Evolutionary conservation across 2,797 vertebrate species (phyloP).

Genomic region (Malurus leucopterus): DNA sequence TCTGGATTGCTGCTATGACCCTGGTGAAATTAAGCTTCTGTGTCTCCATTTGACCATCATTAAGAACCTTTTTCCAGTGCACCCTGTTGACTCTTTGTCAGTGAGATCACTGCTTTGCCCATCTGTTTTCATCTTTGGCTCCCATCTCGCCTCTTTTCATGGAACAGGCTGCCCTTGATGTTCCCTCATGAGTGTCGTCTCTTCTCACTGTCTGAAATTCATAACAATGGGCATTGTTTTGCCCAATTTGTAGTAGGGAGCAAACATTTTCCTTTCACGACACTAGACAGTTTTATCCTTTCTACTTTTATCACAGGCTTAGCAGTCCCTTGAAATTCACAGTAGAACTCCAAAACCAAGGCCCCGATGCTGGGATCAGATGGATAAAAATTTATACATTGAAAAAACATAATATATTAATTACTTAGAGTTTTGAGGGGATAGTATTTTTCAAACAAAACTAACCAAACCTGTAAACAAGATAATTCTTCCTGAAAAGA

Average conservation of each 20-base stretch:
- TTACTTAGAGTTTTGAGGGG: not conserved
- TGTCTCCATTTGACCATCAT: accelerated
- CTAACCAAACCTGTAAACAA: not conserved
- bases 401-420: not conserved
- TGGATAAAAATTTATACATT: not conserved
- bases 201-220: not conserved
- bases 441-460: not conserved
- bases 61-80: not conserved
- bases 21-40: not conserved
- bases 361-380: not conserved
- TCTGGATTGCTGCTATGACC: not conserved
- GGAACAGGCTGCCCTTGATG: not conserved
- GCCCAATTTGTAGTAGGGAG: not conserved
- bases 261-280: not conserved
- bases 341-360: not conserved
- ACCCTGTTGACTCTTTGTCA: not conserved
- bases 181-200: not conserved
- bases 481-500: not conserved
- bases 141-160: not conserved
- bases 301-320: not conserved
- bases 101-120: not conserved
- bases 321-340: not conserved
- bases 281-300: not conserved
- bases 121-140: not conserved
- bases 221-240: not conserved